These are phyloP conservation scores for Myotis daubentonii DNA, from an alignment of 2,797 vertebrate species.

Conservation along the genomic window DNA sequence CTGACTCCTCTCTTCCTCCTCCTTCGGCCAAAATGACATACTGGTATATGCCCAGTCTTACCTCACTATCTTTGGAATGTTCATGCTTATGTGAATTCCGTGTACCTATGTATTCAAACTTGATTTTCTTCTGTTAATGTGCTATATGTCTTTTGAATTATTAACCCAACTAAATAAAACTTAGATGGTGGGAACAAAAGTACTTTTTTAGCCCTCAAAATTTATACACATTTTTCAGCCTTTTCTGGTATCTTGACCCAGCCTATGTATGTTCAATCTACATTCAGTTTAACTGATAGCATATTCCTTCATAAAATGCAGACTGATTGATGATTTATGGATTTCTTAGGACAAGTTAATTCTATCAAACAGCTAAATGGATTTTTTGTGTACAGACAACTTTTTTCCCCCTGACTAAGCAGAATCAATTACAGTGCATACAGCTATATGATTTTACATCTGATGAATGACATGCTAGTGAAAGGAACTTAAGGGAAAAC, in stretches of 20 bases:
- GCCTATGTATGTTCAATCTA: background rate
- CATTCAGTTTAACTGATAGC: background rate
- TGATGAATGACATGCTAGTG: background rate
- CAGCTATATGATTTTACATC: background rate
- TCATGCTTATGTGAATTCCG: background rate
- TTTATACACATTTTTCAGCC: background rate
- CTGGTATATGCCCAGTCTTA: background rate
- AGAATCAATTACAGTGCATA: background rate
- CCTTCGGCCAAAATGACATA: background rate
- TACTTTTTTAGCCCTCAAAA: background rate
- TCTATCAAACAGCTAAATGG: background rate
- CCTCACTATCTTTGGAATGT: background rate
- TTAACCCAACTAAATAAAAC: background rate
- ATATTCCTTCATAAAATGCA: slow-evolving; percentile 7
- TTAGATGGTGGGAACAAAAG: background rate
- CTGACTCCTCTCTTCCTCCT: background rate
- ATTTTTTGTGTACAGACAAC: background rate
- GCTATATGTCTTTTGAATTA: background rate
- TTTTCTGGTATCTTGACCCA: background rate
- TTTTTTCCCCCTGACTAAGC: too few species aligned
- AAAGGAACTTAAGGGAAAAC: too few species aligned
- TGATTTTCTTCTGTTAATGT: background rate
- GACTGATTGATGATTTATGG: background rate
- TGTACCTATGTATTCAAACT: background rate
- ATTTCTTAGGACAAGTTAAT: background rate